These are phyloP conservation scores for Orycteropus afer DNA, from an alignment of 2,113 vertebrate species.

Conservation along the genomic window DNA sequence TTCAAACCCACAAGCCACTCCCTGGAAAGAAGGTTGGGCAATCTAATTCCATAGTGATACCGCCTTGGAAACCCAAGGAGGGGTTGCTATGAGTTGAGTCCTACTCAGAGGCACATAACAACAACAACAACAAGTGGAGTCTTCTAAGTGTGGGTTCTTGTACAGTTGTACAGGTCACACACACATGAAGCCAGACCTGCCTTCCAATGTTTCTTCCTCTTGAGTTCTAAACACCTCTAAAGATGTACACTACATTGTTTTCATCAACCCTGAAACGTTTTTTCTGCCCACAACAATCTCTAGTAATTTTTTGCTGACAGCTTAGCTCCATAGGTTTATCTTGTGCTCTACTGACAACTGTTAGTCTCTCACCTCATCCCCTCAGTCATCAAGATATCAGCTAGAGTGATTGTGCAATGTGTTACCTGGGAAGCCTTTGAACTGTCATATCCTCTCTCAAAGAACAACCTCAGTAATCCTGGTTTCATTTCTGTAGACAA, in stretches of 20 bases:
- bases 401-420: fast-evolving
- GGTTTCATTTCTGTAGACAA: background rate
- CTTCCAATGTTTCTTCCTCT: fast-evolving
- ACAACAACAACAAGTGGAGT: too few relatives aligned
- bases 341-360: background rate
- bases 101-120: too few relatives aligned
- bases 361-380: background rate
- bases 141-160: background rate
- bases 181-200: background rate
- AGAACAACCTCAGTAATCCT: background rate
- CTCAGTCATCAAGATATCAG: background rate
- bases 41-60: too few relatives aligned
- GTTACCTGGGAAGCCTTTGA: background rate
- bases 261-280: background rate
- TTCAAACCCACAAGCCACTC: too few relatives aligned
- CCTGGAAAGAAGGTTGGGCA: too few relatives aligned
- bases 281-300: background rate
- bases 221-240: background rate
- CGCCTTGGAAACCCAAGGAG: too few relatives aligned
- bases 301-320: background rate
- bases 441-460: background rate
- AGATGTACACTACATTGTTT: fast-evolving
- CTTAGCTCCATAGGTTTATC: background rate
- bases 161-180: fast-evolving
- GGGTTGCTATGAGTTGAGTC: too few relatives aligned